Evolutionary conservation across 2,113 vertebrate genomes (phyloP).

Genomic region (Hyla sarda): DNA sequence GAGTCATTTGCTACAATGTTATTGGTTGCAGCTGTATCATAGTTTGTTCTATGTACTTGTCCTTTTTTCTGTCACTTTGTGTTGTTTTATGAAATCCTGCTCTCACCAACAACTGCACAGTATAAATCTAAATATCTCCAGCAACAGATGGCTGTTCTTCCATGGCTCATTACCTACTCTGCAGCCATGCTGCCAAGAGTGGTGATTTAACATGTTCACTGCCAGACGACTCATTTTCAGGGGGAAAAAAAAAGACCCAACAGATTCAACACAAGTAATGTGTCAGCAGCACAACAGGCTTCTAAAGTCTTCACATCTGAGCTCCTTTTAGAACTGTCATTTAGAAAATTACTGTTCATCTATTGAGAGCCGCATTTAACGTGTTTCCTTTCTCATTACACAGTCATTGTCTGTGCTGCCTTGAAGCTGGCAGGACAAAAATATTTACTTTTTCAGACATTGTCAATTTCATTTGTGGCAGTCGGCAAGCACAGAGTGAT

Average conservation of each 20-base stretch:
- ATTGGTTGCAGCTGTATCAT: neutral
- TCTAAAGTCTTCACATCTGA: neutral
- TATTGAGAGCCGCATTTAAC: conserved; percentile 10
- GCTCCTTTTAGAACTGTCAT: conserved; percentile 35
- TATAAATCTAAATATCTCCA: conserved; percentile 56
- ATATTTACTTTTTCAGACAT: conserved; percentile 8
- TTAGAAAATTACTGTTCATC: conserved; percentile 40
- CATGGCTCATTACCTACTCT: conserved; percentile 51
- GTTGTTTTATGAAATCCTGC: conserved; percentile 40
- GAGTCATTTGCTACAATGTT: neutral
- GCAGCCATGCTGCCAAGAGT: conserved; percentile 1
- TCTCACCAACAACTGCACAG: conserved; percentile 42
- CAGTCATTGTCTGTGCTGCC: conserved; percentile 20
- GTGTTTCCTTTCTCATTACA: conserved; percentile 18
- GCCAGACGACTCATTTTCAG: conserved; percentile 18
- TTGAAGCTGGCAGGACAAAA: neutral
- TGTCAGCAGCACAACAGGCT: neutral
- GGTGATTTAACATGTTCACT: conserved; percentile 29
- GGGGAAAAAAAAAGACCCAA: neutral
- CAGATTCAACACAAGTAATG: conserved; percentile 23
- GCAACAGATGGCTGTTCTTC: conserved; percentile 50
- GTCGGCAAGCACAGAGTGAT: neutral
- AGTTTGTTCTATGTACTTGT: conserved; percentile 28
- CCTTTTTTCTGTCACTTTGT: conserved; percentile 48
- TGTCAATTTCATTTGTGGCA: conserved; percentile 13